A percentile compares a stretch with the other conserved stretches of the same genome.
Evolutionary conservation across 1,140 invertebrate genomes (phyloP).

Genomic region (Laodelphax striatellus): DNA sequence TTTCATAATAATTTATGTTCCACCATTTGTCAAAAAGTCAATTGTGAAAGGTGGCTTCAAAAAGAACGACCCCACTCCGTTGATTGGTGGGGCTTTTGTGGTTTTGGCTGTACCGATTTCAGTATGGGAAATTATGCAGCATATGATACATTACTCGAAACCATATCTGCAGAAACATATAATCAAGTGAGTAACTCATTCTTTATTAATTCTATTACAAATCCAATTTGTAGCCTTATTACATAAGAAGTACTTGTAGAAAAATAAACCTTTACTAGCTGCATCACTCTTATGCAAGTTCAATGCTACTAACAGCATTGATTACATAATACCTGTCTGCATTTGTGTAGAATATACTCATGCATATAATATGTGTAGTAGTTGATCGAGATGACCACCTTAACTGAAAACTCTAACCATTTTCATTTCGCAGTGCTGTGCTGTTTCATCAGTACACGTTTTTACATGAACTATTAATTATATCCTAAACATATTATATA

Average conservation of each 20-base stretch:
- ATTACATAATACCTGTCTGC: background rate
- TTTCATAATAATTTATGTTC: constrained; percentile 38
- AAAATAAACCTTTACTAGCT: background rate
- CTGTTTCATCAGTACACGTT: too few relatives aligned
- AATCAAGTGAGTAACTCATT: constrained; percentile 51
- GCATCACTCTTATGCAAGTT: background rate
- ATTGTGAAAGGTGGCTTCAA: constrained; percentile 52
- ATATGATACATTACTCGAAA: constrained; percentile 87
- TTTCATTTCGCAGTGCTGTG: too few relatives aligned
- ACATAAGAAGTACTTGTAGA: too few relatives aligned
- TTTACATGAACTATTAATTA: too few relatives aligned
- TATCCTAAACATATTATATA: too few relatives aligned
- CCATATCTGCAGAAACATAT: constrained; percentile 89
- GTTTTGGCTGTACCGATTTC: constrained; percentile 82
- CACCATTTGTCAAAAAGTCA: constrained; percentile 6
- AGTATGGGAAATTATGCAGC: constrained; percentile 88
- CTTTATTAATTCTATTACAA: background rate
- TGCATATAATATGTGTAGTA: too few relatives aligned
- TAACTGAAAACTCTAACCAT: too few relatives aligned
- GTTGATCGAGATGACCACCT: too few relatives aligned
- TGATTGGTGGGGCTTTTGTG: constrained; percentile 84
- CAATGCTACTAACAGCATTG: background rate
- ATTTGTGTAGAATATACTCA: too few relatives aligned
- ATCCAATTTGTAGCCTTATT: too few relatives aligned
- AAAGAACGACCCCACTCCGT: constrained; percentile 41